Evolutionary conservation across 53 echinoderm and acorn worm genomes (phyloP), one percentile per base, ranked within the genome.

Genomic region (Hippasteria phrygiana): DNA sequence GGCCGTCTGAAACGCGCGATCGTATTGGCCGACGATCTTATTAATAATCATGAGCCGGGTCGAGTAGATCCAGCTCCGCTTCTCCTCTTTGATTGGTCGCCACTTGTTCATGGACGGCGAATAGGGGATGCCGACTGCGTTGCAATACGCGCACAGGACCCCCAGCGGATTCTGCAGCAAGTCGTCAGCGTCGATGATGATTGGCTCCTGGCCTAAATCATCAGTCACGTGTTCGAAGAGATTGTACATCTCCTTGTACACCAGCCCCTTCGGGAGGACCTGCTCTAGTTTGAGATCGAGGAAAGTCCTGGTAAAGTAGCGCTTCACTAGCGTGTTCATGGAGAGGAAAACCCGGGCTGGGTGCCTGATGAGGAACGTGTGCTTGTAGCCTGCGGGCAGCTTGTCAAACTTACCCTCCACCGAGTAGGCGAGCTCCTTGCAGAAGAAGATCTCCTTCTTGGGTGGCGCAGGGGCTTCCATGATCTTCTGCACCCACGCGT

Each of bases 111-210:
- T 97, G 31, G 54, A 55, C 22, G 86, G 78, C 37, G 90, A 74
- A 78, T 83, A 97, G 11, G 92, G 92, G 24, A 97, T 88, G 12
- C 93, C 98, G 6, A 92, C 90, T 17, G 93, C 90, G 12, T 94
- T 64, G 88, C 98, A 98, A 86, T 98, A 98, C 33, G 91, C 76
- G 28, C 87, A 78, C 74, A 98, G 51, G 12, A 94, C 69, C 17
- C 86, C 91, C 46, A 93, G 93, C 0, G 98, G 98, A 53, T 98
- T 56, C 54, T 88, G 89, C 12, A 98, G 29, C 7, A 98, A 79
- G 48, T 98, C 98, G 56, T 98, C 98, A 1, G 98, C 94, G 75
- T 98, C 95, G 55, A 98, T 92, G 51, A 98, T 83, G 78, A 98
- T 91, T 12, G 95, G 95, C 51, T 83, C 75, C 91, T 94, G 94